phyloP scores from a whole-genome alignment of 2,888 invertebrate genomes.

The Pollenia labialis region DNA sequence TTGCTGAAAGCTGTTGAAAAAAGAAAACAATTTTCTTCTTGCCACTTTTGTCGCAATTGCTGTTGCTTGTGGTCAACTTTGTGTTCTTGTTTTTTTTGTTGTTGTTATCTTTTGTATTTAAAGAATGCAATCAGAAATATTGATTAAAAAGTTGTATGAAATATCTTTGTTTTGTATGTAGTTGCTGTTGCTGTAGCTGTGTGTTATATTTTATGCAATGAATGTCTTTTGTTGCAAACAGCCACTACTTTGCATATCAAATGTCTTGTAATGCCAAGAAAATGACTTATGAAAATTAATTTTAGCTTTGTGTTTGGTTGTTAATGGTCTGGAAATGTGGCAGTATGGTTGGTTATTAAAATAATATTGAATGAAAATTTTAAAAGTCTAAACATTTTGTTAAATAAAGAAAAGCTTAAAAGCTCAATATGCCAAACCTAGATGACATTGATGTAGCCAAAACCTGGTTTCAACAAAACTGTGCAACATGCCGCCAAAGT shows the following conservation, averaged over 20 bases:
- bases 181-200: not conserved
- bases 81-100: not conserved
- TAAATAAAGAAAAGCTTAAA: too few relatives aligned
- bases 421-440: too few relatives aligned
- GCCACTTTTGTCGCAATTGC: constrained; percentile 25
- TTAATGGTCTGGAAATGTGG: not conserved
- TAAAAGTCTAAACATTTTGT: too few relatives aligned
- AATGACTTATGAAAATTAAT: constrained; percentile 43
- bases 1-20: constrained; percentile 29
- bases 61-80: constrained; percentile 64
- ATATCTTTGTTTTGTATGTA: not conserved
- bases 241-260: constrained; percentile 46
- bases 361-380: too few relatives aligned
- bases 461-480: too few relatives aligned
- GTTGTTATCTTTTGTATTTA: constrained; percentile 45
- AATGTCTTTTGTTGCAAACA: constrained; percentile 21
- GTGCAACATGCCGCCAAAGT: too few relatives aligned
- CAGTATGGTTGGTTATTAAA: not conserved
- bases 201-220: constrained; percentile 9
- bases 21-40: constrained; percentile 44
- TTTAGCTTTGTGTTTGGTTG: not conserved
- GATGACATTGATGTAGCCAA: too few relatives aligned
- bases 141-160: constrained; percentile 68
- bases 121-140: constrained; percentile 68
- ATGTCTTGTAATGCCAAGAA: constrained; percentile 48